Evolutionary conservation across 2,113 vertebrate species (phyloP), one percentile per base, ranked within the genome.

Genomic region (Nothocercus nigrocapillus): DNA sequence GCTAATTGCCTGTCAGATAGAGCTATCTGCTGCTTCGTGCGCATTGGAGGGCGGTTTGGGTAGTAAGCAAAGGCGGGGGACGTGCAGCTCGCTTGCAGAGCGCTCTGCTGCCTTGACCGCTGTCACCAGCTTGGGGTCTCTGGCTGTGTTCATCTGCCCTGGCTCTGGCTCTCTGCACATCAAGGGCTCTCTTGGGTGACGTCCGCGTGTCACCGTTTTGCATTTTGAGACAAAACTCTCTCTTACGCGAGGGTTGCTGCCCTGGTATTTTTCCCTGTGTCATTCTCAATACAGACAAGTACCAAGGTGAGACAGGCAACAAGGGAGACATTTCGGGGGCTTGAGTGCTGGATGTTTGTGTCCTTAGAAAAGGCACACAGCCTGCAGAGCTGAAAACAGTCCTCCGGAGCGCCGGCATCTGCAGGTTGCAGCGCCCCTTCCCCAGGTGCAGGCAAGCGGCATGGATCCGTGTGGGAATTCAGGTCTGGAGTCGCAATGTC

Each of bases 1-100:
- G 94, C 92, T 97, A 97, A 96, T 96, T 93, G 82, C 91, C 68
- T 94, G 92, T 82, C 94, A 93, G 90, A 72, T 82, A 76, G 87
- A 80, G 75, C 86, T 96, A 67, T 92, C 89, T 89, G 25, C 59
- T 82, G 20, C 38, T 79, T 42, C 40, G 0, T 13, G 66, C 40
- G 76, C 83, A 11, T 3, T 1, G 18, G 69, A 36, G 5, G 42
- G 80, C 81, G 74, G 74, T 8, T 24, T 12, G 24, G 79, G 34
- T n/a, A 75, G 42, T 1, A 4, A 63, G 83, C 22, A 8, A 3
- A 11, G 68, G 70, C 47, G 70, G 63, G 45, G 24, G 62, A 87
- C 15, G 2, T 2, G 18, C 15, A 6, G 58, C 36, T 7, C 5
- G 38, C 13, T 58, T 36, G 45, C 45, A 18, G 44, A 45, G 44